Conservation (phyloP, 1,140 invertebrate species). For the Lepeophtheirus salmonis region DNA sequence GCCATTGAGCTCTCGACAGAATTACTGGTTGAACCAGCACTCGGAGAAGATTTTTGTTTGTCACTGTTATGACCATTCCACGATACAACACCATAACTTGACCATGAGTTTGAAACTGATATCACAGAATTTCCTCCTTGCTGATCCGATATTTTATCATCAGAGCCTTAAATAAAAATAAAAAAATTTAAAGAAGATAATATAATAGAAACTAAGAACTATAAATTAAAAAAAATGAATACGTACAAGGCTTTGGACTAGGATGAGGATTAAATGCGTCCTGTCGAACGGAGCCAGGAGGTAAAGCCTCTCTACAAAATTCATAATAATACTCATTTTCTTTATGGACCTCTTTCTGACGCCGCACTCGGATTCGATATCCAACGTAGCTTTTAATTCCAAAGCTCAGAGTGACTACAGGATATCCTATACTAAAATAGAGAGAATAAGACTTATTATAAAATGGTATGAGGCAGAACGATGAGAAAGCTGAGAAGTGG, state of each 20-base stretch:
- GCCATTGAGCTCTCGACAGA: neutral
- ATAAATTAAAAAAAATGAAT: no score
- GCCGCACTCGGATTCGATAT: slow-evolving; percentile 69
- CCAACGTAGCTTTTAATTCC: slow-evolving; percentile 87
- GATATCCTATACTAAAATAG: slow-evolving; percentile 72
- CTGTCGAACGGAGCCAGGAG: slow-evolving; percentile 28
- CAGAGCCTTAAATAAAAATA: neutral
- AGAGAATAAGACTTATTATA: slow-evolving; percentile 20
- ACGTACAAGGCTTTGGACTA: slow-evolving; percentile 23
- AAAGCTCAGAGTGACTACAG: slow-evolving; percentile 87
- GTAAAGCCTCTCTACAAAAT: slow-evolving; percentile 71
- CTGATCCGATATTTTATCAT: neutral
- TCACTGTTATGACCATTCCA: neutral
- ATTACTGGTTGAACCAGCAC: neutral
- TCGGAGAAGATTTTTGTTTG: neutral
- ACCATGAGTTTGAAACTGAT: neutral
- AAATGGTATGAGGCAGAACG: neutral
- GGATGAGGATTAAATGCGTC: slow-evolving; percentile 22
- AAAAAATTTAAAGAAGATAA: neutral
- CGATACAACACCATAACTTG: neutral
- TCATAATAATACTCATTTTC: slow-evolving; percentile 91
- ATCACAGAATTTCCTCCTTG: neutral
- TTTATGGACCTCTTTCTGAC: slow-evolving; percentile 77
- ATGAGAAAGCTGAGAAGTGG: no score
- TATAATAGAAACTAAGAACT: no score